These are phyloP conservation scores for Pteropus rufus DNA, from an alignment of 2,797 vertebrate species.

Conservation along the genomic window DNA sequence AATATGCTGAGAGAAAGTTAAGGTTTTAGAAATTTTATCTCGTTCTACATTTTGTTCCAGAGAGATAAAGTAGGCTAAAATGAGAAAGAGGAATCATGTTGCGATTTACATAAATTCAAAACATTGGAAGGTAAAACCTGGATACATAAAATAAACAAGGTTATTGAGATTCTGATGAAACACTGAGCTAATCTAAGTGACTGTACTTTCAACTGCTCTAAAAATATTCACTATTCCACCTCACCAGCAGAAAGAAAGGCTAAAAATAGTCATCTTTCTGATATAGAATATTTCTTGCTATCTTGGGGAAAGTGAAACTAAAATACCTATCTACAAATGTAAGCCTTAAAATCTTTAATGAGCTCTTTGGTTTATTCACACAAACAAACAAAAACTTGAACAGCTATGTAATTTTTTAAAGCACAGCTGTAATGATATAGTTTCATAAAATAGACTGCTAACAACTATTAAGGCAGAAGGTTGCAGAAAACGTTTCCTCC, in stretches of 20 bases:
- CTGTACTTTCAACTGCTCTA: slow-evolving; percentile 69
- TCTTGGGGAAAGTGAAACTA: slow-evolving; percentile 56
- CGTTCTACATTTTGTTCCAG: slow-evolving; percentile 15
- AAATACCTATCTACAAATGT: slow-evolving; percentile 45
- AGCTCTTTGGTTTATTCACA: slow-evolving; percentile 27
- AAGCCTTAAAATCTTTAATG: slow-evolving; percentile 38
- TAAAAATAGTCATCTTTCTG: slow-evolving; percentile 73
- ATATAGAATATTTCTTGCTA: slow-evolving; percentile 62
- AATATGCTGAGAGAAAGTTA: background rate
- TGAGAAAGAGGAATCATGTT: slow-evolving; percentile 16
- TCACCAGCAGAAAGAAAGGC: slow-evolving; percentile 65
- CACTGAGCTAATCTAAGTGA: slow-evolving; percentile 60
- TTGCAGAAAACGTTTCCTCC: slow-evolving; percentile 12
- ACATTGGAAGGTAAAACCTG: slow-evolving; percentile 35
- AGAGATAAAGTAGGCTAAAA: slow-evolving; percentile 11
- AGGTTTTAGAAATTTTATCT: slow-evolving; percentile 1
- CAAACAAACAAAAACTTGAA: slow-evolving; percentile 19
- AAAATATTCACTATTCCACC: slow-evolving; percentile 68
- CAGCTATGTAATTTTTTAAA: background rate
- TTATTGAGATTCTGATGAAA: slow-evolving; percentile 59
- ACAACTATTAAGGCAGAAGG: background rate
- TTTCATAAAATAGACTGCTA: background rate
- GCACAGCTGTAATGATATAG: background rate
- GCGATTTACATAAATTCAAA: slow-evolving; percentile 47
- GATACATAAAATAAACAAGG: slow-evolving; percentile 62